Evolutionary conservation across 2,888 invertebrate species (phyloP).

Genomic region (Orthosia gracilis): DNA sequence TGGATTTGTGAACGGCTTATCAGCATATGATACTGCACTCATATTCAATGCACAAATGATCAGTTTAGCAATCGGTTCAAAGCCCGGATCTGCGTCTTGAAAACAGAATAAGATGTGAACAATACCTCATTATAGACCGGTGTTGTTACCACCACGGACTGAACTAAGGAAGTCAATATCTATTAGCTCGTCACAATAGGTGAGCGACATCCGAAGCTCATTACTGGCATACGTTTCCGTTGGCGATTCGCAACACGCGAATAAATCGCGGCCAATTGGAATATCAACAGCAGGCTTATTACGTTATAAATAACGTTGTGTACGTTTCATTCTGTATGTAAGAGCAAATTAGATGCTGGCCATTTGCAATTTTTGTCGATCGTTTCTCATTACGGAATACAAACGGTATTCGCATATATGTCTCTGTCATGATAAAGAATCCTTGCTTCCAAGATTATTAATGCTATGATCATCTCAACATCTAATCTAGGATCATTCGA

Average conservation of each 20-base stretch:
- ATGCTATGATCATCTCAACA: slow-evolving; percentile 3
- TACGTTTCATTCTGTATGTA: neutral
- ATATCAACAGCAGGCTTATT: slow-evolving; percentile 73
- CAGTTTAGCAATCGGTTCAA: slow-evolving; percentile 78
- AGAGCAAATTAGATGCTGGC: slow-evolving; percentile 14
- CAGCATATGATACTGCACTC: slow-evolving; percentile 60
- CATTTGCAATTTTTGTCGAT: neutral
- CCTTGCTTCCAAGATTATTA: slow-evolving; percentile 4
- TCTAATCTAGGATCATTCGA: slow-evolving; percentile 16
- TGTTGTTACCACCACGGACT: slow-evolving; percentile 83
- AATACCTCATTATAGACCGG: slow-evolving; percentile 87
- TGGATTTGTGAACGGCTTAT: slow-evolving; percentile 71
- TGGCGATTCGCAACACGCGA: slow-evolving; percentile 87
- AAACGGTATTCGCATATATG: neutral
- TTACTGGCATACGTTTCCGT: slow-evolving; percentile 89
- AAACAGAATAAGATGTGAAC: slow-evolving; percentile 87
- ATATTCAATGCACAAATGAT: slow-evolving; percentile 61
- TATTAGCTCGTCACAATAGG: slow-evolving; percentile 90
- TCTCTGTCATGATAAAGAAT: neutral
- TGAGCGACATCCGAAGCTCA: slow-evolving; percentile 91
- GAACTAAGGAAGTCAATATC: slow-evolving; percentile 90
- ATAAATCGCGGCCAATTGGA: slow-evolving; percentile 80
- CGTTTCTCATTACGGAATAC: neutral
- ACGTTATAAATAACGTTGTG: slow-evolving; percentile 54
- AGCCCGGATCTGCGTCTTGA: slow-evolving; percentile 78